These are phyloP conservation scores for Tribolium freemani DNA, from an alignment of 2,888 invertebrate genomes.

Conservation along the genomic window DNA sequence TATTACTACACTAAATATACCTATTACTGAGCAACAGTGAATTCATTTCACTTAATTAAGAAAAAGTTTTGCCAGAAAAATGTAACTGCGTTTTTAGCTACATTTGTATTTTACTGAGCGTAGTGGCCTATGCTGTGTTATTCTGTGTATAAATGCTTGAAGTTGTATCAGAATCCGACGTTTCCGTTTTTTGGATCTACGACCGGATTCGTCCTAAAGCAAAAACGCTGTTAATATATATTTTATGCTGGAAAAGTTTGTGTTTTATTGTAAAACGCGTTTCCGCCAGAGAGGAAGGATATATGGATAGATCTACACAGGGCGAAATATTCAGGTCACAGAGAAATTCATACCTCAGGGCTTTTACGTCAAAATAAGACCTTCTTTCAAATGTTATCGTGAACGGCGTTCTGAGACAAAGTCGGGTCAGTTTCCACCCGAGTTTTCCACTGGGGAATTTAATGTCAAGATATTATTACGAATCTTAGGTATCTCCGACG, in stretches of 20 bases:
- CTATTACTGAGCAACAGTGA: too few relatives aligned
- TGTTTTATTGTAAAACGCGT: constrained; percentile 40
- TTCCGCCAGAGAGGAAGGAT: constrained; percentile 39
- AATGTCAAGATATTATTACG: constrained; percentile 49
- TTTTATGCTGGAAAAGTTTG: constrained; percentile 29
- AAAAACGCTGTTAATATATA: constrained; percentile 31
- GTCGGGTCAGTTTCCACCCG: constrained; percentile 53
- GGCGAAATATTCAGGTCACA: constrained; percentile 53
- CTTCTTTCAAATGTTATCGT: constrained; percentile 53
- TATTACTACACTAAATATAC: too few relatives aligned
- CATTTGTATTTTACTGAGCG: not conserved
- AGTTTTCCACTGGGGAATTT: constrained; percentile 48
- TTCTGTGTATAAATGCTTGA: not conserved
- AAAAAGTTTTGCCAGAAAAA: too few relatives aligned
- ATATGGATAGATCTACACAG: constrained; percentile 16
- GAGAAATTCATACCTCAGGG: constrained; percentile 53
- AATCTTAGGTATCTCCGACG: constrained; percentile 43
- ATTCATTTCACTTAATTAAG: too few relatives aligned
- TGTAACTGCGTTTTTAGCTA: too few relatives aligned
- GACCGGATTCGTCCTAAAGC: constrained; percentile 22
- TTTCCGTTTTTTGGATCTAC: not conserved
- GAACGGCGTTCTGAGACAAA: constrained; percentile 51
- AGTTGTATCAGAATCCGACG: not conserved
- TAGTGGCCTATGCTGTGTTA: not conserved
- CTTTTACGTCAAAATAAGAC: constrained; percentile 54